A percentile compares a stretch with the other conserved stretches of the same genome.
Conservation (phyloP, 2,113 vertebrate genomes). For the Tyrannus savana region DNA sequence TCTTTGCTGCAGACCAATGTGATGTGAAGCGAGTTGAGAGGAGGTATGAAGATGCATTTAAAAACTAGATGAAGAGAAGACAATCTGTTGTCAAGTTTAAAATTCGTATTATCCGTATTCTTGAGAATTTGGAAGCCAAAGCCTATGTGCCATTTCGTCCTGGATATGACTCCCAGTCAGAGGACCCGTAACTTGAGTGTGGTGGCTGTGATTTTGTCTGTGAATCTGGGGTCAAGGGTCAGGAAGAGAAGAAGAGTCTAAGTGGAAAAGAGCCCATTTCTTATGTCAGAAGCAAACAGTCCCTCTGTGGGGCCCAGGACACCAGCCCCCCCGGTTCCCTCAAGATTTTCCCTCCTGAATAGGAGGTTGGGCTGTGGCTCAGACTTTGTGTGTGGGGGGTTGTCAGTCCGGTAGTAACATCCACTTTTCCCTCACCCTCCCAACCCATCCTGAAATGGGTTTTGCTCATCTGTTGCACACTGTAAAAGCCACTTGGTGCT, state of each 20-base stretch:
- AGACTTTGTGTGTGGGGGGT: neutral
- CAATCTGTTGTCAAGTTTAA: neutral
- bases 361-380: neutral
- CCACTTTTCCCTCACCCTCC: neutral
- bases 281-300: neutral
- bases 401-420: neutral
- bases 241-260: neutral
- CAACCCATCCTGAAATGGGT: neutral
- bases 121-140: neutral
- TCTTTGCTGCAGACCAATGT: neutral
- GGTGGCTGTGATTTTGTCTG: neutral
- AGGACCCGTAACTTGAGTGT: neutral
- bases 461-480: neutral
- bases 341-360: neutral
- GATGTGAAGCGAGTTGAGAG: neutral
- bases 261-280: neutral
- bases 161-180: neutral
- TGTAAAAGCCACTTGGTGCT: neutral
- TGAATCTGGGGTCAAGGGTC: neutral
- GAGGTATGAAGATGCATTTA: neutral
- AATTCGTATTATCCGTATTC: neutral
- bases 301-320: neutral
- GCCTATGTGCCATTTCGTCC: neutral
- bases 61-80: neutral
- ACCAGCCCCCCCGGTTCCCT: neutral